These are phyloP conservation scores for Tolypeutes matacus DNA, from an alignment of 2,797 vertebrate species.

Conservation along the genomic window DNA sequence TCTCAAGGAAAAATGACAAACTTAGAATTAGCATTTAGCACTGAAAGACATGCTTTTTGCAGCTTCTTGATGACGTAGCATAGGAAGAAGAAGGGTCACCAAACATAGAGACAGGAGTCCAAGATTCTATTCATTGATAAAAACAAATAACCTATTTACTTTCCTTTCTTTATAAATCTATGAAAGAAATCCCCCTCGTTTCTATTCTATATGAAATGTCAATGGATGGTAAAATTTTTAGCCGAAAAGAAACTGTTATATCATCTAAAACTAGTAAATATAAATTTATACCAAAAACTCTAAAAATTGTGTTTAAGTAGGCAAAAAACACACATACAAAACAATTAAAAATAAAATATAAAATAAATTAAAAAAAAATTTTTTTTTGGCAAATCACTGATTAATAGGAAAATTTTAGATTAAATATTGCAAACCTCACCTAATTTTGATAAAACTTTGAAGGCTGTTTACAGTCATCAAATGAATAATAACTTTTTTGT, in stretches of 20 bases:
- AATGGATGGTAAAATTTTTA: background rate
- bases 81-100: background rate
- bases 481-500: slow-evolving; percentile 45
- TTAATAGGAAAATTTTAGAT: background rate
- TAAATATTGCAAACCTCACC: slow-evolving; percentile 40
- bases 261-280: slow-evolving; percentile 27
- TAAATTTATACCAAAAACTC: slow-evolving; percentile 31
- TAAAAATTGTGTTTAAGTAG: slow-evolving; percentile 56
- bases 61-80: slow-evolving; percentile 7
- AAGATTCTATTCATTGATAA: background rate
- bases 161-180: background rate
- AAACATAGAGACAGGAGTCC: background rate
- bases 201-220: slow-evolving; percentile 28
- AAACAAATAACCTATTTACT: background rate
- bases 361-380: background rate
- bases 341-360: slow-evolving; percentile 18
- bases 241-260: slow-evolving; percentile 8
- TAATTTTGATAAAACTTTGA: slow-evolving; percentile 16
- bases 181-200: background rate
- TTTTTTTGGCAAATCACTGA: background rate
- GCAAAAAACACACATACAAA: background rate
- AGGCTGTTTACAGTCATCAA: slow-evolving; percentile 32
- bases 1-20: background rate
- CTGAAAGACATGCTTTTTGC: background rate
- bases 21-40: background rate